These are phyloP conservation scores for Leptodirus hochenwartii DNA, from an alignment of 2,888 invertebrate species.

Conservation along the genomic window DNA sequence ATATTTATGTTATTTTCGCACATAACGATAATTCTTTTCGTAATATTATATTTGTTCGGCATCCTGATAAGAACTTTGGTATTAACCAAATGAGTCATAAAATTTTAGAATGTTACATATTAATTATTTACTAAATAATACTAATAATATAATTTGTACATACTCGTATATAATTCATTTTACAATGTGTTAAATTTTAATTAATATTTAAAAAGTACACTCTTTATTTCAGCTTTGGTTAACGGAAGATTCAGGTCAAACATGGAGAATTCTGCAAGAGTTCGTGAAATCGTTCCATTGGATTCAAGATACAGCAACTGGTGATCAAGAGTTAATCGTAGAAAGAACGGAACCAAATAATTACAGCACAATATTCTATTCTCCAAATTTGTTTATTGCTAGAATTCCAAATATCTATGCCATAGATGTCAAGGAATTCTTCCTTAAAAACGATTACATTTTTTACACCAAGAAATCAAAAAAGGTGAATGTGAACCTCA, in stretches of 20 bases:
- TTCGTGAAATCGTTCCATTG: constrained; percentile 67
- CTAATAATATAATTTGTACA: too few species aligned
- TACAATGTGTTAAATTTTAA: too few species aligned
- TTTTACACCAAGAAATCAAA: constrained; percentile 55
- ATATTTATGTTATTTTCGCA: too few species aligned
- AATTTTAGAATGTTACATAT: too few species aligned
- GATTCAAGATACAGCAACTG: constrained; percentile 29
- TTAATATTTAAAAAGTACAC: constrained; percentile 3
- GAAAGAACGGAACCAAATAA: constrained; percentile 48
- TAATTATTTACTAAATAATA: too few species aligned
- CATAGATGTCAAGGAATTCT: constrained; percentile 60
- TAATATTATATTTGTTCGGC: too few species aligned
- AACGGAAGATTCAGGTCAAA: constrained; percentile 54
- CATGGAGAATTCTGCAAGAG: constrained; percentile 48
- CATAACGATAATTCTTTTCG: too few species aligned
- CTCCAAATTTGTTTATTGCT: constrained; percentile 17
- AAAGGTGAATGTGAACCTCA: constrained; percentile 30
- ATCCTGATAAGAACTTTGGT: too few species aligned
- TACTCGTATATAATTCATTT: too few species aligned
- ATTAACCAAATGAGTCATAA: too few species aligned
- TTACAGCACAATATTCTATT: constrained; percentile 32
- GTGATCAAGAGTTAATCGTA: constrained; percentile 36
- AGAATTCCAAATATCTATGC: constrained; percentile 12
- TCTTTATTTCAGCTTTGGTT: constrained; percentile 46
- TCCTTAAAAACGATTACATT: constrained; percentile 67